Conservation (phyloP, 2,888 invertebrate species). For the Acutogordius australiensis region DNA sequence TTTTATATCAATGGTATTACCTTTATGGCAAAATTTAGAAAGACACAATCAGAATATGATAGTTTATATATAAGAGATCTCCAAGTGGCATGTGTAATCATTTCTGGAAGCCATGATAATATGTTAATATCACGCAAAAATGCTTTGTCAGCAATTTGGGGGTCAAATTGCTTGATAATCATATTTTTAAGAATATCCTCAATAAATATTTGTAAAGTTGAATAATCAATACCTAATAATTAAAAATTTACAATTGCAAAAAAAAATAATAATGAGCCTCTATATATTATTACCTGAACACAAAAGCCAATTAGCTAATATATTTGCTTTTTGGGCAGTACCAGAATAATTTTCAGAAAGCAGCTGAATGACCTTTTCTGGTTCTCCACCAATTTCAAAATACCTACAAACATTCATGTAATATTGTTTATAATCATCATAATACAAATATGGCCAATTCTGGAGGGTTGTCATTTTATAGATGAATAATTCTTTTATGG, state of each 20-base stretch:
- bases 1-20: too few species aligned
- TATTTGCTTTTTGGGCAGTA: slow-evolving; percentile 78
- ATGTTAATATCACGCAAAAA: slow-evolving; percentile 40
- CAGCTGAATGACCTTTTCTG: slow-evolving; percentile 74
- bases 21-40: slow-evolving; percentile 93
- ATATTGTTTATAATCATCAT: too few species aligned
- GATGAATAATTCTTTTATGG: too few species aligned
- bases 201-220: slow-evolving; percentile 80
- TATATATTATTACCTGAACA: slow-evolving; percentile 39
- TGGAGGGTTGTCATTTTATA: too few species aligned
- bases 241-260: too few species aligned
- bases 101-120: slow-evolving; percentile 81
- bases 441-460: too few species aligned
- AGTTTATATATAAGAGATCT: slow-evolving; percentile 70
- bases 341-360: slow-evolving; percentile 69
- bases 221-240: slow-evolving; percentile 19
- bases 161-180: slow-evolving; percentile 83
- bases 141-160: slow-evolving; percentile 85
- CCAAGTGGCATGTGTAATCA: slow-evolving; percentile 90
- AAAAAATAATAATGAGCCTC: too few species aligned
- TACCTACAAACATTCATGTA: slow-evolving; percentile 31
- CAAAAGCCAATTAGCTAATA: slow-evolving; percentile 82
- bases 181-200: slow-evolving; percentile 84
- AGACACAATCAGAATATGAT: slow-evolving; percentile 85
- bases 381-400: slow-evolving; percentile 72